Base-by-base conservation (phyloP, 2,797 vertebrate species). In the Chaetodon trifasciatus region DNA sequence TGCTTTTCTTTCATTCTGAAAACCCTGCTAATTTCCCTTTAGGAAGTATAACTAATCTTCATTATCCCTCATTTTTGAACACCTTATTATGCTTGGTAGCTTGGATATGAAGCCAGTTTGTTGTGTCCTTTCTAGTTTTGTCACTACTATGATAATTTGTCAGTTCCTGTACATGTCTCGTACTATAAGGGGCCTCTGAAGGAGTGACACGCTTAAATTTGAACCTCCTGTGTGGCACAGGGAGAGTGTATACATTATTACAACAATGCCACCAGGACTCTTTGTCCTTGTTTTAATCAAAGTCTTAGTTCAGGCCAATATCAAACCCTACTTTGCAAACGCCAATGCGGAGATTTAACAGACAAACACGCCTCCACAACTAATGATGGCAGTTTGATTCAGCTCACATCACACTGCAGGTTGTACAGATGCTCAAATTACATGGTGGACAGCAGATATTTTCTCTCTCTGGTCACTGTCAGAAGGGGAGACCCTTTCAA, bases 401-500 rank as follows among this genome's bases (percentile, higher is more conserved):
- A 72, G 81, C 85, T 92, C 91, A 92, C 90, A 89, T 91, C 81
- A 60, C 78, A 83, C 88, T 89, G 90, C 92, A 84, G 90, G 64
- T 83, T 78, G 62, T 70, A 62, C 71, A 84, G 74, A 63, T 40
- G 53, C 85, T 84, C 57, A 81, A 60, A 85, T 89, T 67, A 80
- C 83, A 85, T 70, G 70, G 78, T 86, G 86, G 86, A 83, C 83
- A 63, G 83, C 66, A 58, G 68, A 68, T 57, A 61, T 78, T 73
- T 80, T 76, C 71, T 75, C 68, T 82, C 52, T 52, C 28, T 77
- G 79, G 76, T 70, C 80, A 40, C 52, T 47, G 77, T 73, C 15
- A 8, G 35, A 28, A 64, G 23, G 28, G 40, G 58, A 56, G 44
- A 53, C 17, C 15, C 67, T 78, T 86, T 79, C 28, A 76, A 72